Percentiles rank a stretch among this genome's conserved stretches.
Conservation (phyloP, 2,888 invertebrate genomes). For the Lymantria monacha region DNA sequence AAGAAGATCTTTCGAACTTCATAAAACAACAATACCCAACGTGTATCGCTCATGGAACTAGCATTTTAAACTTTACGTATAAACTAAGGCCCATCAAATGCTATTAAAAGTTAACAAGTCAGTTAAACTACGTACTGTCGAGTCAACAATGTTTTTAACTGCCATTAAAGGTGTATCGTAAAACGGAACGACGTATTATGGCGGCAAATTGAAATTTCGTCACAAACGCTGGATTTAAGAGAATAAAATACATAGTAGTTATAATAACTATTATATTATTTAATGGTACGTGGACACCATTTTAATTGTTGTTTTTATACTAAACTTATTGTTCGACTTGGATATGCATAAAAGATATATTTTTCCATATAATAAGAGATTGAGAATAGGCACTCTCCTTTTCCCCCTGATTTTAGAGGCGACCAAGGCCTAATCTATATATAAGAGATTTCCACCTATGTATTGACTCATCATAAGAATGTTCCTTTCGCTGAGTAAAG, state of each 20-base stretch:
- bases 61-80: neutral
- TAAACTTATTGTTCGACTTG: neutral
- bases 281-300: slow-evolving; percentile 2
- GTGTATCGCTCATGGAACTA: neutral
- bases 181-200: slow-evolving; percentile 28
- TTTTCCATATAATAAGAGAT: too few species aligned
- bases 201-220: slow-evolving; percentile 43
- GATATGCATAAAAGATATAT: too few species aligned
- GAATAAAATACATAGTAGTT: slow-evolving; percentile 32
- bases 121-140: slow-evolving; percentile 20
- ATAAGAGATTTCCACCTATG: too few species aligned
- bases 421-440: too few species aligned
- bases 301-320: neutral
- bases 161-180: slow-evolving; percentile 36
- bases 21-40: too few species aligned
- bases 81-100: neutral
- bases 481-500: too few species aligned
- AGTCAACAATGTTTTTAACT: slow-evolving; percentile 39
- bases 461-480: too few species aligned
- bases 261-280: slow-evolving; percentile 7
- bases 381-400: too few species aligned
- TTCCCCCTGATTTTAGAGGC: too few species aligned
- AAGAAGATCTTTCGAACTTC: too few species aligned
- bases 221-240: slow-evolving; percentile 26
- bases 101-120: slow-evolving; percentile 28